A percentile compares a stretch with the other conserved stretches of the same genome.
phyloP scores from a whole-genome alignment of 2,888 invertebrate genomes.

The Eurytoma californica region DNA sequence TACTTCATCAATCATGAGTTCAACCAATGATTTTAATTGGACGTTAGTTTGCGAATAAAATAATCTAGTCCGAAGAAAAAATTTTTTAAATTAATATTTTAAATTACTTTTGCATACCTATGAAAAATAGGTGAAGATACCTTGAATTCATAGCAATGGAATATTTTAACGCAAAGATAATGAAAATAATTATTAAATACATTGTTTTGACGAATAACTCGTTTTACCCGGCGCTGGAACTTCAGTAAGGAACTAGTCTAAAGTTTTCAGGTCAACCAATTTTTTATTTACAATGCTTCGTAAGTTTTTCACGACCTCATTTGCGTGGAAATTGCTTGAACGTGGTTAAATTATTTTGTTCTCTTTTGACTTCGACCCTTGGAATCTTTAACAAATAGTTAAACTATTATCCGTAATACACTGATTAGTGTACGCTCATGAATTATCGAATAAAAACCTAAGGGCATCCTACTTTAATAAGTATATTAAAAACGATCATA shows the following conservation, averaged over 20 bases:
- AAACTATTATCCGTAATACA: no score
- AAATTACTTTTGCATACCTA: background rate
- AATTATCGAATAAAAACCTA: no score
- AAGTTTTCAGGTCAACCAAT: slow-evolving; percentile 43
- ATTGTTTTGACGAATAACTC: background rate
- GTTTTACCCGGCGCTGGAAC: background rate
- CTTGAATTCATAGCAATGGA: slow-evolving; percentile 2
- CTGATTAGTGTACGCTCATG: no score
- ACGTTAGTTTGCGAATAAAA: slow-evolving; percentile 18
- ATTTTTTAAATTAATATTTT: background rate
- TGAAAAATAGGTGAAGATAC: background rate
- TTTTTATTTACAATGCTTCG: slow-evolving; percentile 31
- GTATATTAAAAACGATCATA: no score
- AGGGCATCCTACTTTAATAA: no score
- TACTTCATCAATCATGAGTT: slow-evolving; percentile 65
- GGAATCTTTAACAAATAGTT: background rate
- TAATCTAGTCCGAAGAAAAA: slow-evolving; percentile 17
- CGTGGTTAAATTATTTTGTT: background rate
- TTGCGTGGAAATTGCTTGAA: slow-evolving; percentile 34
- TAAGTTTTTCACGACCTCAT: slow-evolving; percentile 35
- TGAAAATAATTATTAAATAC: slow-evolving; percentile 4
- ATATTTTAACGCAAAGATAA: background rate
- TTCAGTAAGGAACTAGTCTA: background rate
- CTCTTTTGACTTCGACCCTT: background rate
- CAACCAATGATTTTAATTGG: slow-evolving; percentile 63